These are phyloP conservation scores for Poeciliopsis presidionis DNA, from an alignment of 2,797 vertebrate genomes.

Conservation along the genomic window DNA sequence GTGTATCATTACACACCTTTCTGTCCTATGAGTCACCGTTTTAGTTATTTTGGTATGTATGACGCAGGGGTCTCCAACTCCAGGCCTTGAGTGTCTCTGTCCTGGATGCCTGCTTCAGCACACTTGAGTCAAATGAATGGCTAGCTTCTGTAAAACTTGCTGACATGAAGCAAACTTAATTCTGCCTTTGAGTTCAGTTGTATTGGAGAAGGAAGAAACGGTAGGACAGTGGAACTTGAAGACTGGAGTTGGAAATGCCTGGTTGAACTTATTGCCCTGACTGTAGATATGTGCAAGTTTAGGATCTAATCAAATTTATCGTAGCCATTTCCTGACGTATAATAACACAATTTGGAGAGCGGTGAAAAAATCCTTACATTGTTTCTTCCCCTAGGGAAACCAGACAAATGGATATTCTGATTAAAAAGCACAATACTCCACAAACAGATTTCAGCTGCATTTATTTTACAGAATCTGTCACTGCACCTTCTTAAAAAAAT, in stretches of 20 bases:
- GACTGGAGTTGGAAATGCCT: neutral
- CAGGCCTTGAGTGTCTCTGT: no score
- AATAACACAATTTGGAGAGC: neutral
- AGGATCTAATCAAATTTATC: neutral
- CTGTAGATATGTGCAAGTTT: neutral
- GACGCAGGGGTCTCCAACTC: neutral
- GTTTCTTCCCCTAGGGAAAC: neutral
- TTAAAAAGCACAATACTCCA: neutral
- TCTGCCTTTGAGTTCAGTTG: no score
- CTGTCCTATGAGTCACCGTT: neutral
- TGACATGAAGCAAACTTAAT: neutral
- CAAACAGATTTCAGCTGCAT: neutral
- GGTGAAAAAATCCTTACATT: neutral
- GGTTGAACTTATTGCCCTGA: neutral
- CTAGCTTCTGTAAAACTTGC: neutral
- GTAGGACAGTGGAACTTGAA: neutral
- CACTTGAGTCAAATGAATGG: neutral
- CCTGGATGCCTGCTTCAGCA: neutral
- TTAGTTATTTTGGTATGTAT: neutral
- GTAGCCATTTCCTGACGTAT: neutral
- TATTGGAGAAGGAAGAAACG: no score
- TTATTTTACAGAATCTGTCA: neutral
- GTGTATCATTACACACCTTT: neutral
- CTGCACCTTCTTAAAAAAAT: neutral
- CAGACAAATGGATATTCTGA: neutral